Conservation (phyloP, 2,113 vertebrate species). For the Pseudopodoces humilis region DNA sequence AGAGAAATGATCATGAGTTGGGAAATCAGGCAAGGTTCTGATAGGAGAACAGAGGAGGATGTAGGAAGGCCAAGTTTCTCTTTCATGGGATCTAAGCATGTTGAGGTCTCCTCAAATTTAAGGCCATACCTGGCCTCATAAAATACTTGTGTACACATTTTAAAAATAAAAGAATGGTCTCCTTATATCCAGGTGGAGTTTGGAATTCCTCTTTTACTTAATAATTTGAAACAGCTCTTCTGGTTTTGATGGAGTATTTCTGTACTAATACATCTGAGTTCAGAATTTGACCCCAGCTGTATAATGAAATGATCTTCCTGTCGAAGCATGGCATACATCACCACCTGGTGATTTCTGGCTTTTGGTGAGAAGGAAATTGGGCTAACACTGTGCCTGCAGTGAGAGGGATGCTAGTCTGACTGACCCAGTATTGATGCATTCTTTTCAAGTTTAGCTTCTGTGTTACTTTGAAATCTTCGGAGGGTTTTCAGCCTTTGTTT, state of each 20-base stretch:
- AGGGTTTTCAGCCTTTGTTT: constrained; percentile 3
- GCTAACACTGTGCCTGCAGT: not conserved
- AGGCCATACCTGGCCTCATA: not conserved
- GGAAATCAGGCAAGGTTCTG: not conserved
- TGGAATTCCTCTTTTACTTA: not conserved
- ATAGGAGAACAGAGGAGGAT: not conserved
- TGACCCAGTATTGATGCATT: not conserved
- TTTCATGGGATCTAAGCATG: not conserved
- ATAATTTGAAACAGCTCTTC: not conserved
- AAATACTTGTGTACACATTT: not conserved
- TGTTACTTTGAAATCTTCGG: not conserved
- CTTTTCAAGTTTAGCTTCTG: not conserved
- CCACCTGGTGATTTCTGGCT: not conserved
- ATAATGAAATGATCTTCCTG: not conserved
- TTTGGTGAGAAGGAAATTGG: not conserved
- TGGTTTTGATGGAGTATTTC: not conserved
- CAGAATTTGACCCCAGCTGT: not conserved
- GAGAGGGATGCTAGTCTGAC: not conserved
- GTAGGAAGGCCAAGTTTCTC: not conserved
- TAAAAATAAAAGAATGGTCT: not conserved
- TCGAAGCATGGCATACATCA: not conserved
- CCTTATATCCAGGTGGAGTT: not conserved
- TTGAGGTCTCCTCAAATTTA: not conserved
- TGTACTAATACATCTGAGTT: not conserved
- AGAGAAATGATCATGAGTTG: not conserved